These are phyloP conservation scores for Nomada goodeniana DNA, from an alignment of 2,888 invertebrate genomes.

Conservation along the genomic window DNA sequence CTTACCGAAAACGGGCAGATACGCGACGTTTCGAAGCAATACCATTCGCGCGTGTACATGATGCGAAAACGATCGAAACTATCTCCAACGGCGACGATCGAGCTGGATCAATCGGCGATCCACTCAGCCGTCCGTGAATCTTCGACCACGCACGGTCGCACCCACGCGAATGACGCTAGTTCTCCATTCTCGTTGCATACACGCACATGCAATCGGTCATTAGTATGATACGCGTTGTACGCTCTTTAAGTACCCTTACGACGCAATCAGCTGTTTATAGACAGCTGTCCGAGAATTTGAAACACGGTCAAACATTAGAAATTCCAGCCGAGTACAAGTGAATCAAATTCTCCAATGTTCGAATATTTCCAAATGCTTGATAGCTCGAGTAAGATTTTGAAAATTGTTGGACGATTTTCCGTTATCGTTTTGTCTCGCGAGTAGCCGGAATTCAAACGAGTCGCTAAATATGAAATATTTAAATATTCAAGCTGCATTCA, in stretches of 20 bases:
- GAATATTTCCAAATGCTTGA: too few relatives aligned
- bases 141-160: slow-evolving; percentile 47
- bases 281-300: background rate
- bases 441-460: too few relatives aligned
- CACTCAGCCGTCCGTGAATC: slow-evolving; percentile 35
- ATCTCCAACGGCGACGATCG: slow-evolving; percentile 31
- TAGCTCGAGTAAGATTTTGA: too few relatives aligned
- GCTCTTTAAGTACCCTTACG: slow-evolving; percentile 22
- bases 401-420: too few relatives aligned
- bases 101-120: slow-evolving; percentile 49
- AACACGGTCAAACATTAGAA: too few relatives aligned
- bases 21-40: slow-evolving; percentile 6
- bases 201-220: slow-evolving; percentile 23
- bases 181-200: slow-evolving; percentile 42
- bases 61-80: slow-evolving; percentile 4
- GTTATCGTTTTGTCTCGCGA: too few relatives aligned
- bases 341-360: too few relatives aligned
- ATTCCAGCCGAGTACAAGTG: too few relatives aligned
- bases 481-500: too few relatives aligned
- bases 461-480: too few relatives aligned
- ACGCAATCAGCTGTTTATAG: slow-evolving; percentile 17
- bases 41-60: slow-evolving; percentile 49
- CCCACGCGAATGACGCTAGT: slow-evolving; percentile 53
- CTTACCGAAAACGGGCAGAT: slow-evolving; percentile 30
- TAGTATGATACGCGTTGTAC: slow-evolving; percentile 28